Evolutionary conservation across 37 sponge, comb jelly and placozoan genomes (phyloP).

Genomic region (Lycopodina hypogea): DNA sequence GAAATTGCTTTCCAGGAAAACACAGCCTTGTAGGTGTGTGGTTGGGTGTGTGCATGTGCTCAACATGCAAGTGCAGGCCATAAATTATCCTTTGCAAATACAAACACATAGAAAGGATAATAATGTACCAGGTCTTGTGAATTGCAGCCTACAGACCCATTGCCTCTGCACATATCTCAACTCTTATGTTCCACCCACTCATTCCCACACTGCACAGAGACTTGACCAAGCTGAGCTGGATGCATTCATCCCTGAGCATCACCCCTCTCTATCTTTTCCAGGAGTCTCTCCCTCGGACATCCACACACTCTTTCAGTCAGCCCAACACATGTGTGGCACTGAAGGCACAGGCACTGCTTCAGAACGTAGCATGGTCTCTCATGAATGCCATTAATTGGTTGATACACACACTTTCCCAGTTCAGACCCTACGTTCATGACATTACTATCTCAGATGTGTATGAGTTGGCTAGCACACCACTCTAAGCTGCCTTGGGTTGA

Average conservation of each 20-base stretch:
- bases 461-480: conserved; percentile 8
- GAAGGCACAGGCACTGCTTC: conserved; percentile 66
- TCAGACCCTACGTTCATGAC: not conserved
- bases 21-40: no score
- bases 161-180: no score
- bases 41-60: no score
- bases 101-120: no score
- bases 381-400: conserved; percentile 56
- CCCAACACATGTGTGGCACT: not conserved
- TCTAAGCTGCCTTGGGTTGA: conserved; percentile 22
- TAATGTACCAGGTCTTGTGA: no score
- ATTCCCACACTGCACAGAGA: not conserved
- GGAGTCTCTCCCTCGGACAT: no score
- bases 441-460: conserved; percentile 16
- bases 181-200: not conserved
- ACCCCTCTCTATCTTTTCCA: no score
- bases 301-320: not conserved
- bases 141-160: no score
- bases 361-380: conserved; percentile 60
- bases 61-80: no score
- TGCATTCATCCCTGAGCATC: not conserved
- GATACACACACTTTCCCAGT: not conserved
- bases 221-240: not conserved
- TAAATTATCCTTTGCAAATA: no score
- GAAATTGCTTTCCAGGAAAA: no score